These are phyloP conservation scores for Cephus cinctus DNA, from an alignment of 1,140 invertebrate species.

Conservation along the genomic window DNA sequence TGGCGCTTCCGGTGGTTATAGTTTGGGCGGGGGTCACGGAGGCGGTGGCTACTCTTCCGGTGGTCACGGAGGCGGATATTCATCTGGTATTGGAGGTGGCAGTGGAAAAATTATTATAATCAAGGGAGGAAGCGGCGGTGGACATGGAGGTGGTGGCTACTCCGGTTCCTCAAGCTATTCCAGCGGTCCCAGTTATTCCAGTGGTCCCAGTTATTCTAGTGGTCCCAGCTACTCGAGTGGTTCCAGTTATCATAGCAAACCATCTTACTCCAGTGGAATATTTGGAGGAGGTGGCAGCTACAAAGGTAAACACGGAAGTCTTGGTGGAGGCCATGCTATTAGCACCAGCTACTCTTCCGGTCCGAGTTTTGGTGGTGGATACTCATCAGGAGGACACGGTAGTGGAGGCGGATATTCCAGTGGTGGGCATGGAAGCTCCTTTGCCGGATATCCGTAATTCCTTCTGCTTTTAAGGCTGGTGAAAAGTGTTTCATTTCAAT, in stretches of 20 bases:
- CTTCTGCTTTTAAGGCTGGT: not conserved
- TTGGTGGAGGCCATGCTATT: not conserved
- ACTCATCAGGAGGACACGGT: conserved; percentile 1
- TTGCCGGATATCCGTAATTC: not conserved
- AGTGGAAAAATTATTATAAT: conserved; percentile 1
- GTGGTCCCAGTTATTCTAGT: conserved; percentile 3
- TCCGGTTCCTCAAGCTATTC: not conserved
- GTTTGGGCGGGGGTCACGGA: conserved; percentile 1
- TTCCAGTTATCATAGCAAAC: not conserved
- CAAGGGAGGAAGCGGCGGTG: not conserved
- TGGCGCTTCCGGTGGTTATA: not conserved
- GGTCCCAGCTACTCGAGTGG: conserved; percentile 2
- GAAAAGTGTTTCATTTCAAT: not conserved
- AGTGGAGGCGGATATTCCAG: conserved; percentile 1
- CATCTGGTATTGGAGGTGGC: not conserved
- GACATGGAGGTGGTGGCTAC: not conserved
- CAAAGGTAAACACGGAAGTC: not conserved
- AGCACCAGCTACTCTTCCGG: not conserved
- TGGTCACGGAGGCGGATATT: not conserved
- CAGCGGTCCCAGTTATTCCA: conserved; percentile 6
- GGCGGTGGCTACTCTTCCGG: conserved; percentile 7
- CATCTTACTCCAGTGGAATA: conserved; percentile 3
- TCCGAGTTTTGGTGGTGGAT: not conserved
- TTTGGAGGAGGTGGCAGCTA: not conserved
- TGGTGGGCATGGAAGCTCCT: conserved; percentile 8